These are phyloP conservation scores for Rhimphoctona megacephalus DNA, from an alignment of 2,888 invertebrate species.

Conservation along the genomic window DNA sequence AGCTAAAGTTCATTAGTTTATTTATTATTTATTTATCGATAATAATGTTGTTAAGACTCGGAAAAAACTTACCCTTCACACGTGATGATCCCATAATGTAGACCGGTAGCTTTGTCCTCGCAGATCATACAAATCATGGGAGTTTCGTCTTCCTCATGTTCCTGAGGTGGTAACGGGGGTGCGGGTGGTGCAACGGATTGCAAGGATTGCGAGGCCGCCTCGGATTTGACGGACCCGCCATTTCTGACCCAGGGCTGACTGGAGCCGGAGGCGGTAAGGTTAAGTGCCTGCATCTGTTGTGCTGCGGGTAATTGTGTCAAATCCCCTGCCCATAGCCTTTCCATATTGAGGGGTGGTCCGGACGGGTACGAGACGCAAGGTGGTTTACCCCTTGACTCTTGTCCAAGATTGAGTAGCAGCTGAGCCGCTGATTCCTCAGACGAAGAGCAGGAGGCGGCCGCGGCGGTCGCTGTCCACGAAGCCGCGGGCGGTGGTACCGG, in stretches of 20 bases:
- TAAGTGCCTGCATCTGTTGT: conserved; percentile 92
- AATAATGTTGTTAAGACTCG: neutral
- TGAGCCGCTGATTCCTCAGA: conserved; percentile 88
- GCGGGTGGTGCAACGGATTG: conserved; percentile 82
- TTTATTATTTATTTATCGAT: no score
- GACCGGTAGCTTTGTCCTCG: conserved; percentile 98
- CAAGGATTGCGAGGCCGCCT: conserved; percentile 79
- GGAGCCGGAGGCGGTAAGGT: conserved; percentile 86
- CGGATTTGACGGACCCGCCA: conserved; percentile 81
- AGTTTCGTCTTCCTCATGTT: conserved; percentile 93
- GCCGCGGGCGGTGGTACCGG: conserved; percentile 86
- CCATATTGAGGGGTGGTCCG: conserved; percentile 93
- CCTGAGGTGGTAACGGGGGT: conserved; percentile 85
- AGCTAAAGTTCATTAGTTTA: neutral
- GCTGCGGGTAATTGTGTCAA: conserved; percentile 93
- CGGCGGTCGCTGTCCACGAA: conserved; percentile 86
- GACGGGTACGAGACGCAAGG: conserved; percentile 80
- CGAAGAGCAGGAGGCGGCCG: conserved; percentile 86
- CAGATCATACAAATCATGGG: conserved; percentile 99
- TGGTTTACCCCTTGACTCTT: conserved; percentile 87
- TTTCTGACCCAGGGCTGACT: conserved; percentile 83
- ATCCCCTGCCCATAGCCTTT: conserved; percentile 95
- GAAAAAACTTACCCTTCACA: conserved; percentile 93
- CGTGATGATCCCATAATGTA: conserved; percentile 99
- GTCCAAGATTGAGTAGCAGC: conserved; percentile 91